phyloP scores from a whole-genome alignment of 2,888 invertebrate genomes.

The Plagodis pulveraria region DNA sequence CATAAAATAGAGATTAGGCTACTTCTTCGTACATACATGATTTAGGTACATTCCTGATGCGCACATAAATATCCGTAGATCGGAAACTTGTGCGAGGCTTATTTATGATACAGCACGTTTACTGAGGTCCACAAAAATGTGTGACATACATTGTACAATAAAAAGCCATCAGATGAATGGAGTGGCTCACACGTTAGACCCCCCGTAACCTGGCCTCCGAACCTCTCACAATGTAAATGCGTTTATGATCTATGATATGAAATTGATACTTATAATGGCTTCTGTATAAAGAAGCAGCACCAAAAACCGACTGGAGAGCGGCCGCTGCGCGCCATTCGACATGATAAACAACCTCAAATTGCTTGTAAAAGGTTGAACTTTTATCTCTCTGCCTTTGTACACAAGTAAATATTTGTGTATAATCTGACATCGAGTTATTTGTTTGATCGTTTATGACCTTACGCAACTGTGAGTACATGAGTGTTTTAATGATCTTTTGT shows the following conservation, averaged over 20 bases:
- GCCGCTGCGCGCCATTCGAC: slow-evolving; percentile 50
- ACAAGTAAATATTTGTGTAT: slow-evolving; percentile 76
- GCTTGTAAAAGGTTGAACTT: slow-evolving; percentile 80
- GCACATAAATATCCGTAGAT: slow-evolving; percentile 66
- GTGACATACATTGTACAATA: slow-evolving; percentile 75
- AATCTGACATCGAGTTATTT: slow-evolving; percentile 68
- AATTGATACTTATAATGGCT: slow-evolving; percentile 85
- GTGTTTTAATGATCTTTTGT: slow-evolving; percentile 42
- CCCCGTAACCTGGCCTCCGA: slow-evolving; percentile 69
- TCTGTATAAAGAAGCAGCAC: slow-evolving; percentile 81
- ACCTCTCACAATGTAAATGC: slow-evolving; percentile 66
- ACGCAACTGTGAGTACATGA: slow-evolving; percentile 23
- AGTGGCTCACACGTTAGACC: slow-evolving; percentile 69
- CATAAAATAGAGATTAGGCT: slow-evolving; percentile 79
- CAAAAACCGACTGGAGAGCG: slow-evolving; percentile 64
- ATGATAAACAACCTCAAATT: slow-evolving; percentile 82
- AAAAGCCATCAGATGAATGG: slow-evolving; percentile 74
- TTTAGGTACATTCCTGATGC: slow-evolving; percentile 69
- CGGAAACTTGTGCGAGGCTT: slow-evolving; percentile 65
- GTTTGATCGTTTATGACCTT: slow-evolving; percentile 51
- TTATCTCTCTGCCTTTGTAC: slow-evolving; percentile 72
- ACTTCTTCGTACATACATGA: slow-evolving; percentile 61
- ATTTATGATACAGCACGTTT: slow-evolving; percentile 66
- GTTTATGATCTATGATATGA: slow-evolving; percentile 84
- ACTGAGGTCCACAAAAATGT: slow-evolving; percentile 67